Evolutionary conservation across 2,888 invertebrate genomes (phyloP).

Genomic region (Hydrotaea diabolus): DNA sequence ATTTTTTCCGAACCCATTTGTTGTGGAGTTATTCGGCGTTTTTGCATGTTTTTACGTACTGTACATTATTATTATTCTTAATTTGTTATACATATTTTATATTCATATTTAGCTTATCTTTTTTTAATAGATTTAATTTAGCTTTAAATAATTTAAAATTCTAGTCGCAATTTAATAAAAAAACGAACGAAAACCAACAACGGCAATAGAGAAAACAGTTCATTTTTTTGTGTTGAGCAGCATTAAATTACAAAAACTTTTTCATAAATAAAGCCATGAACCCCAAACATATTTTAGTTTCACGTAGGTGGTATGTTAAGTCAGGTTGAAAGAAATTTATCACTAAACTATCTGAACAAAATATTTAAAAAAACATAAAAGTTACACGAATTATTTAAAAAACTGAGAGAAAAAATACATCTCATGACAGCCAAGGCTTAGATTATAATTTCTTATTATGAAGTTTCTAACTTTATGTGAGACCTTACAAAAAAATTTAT

Average conservation of each 20-base stretch:
- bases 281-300: background rate
- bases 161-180: slow-evolving; percentile 62
- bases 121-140: slow-evolving; percentile 13
- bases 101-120: background rate
- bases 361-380: too few relatives aligned
- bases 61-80: slow-evolving; percentile 30
- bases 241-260: background rate
- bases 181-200: slow-evolving; percentile 16
- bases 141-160: slow-evolving; percentile 55
- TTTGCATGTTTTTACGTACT: slow-evolving; percentile 43
- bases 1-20: too few relatives aligned
- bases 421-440: too few relatives aligned
- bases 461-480: too few relatives aligned
- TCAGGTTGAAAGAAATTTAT: too few relatives aligned
- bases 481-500: too few relatives aligned
- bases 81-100: slow-evolving; percentile 1
- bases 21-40: background rate
- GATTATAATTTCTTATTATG: too few relatives aligned
- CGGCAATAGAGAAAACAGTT: background rate
- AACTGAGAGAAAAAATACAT: too few relatives aligned
- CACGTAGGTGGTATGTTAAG: background rate
- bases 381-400: too few relatives aligned
- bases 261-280: background rate
- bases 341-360: too few relatives aligned
- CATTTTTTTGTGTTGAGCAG: background rate